Conservation (phyloP, 2,113 vertebrate species). For the Pao palembangensis region DNA sequence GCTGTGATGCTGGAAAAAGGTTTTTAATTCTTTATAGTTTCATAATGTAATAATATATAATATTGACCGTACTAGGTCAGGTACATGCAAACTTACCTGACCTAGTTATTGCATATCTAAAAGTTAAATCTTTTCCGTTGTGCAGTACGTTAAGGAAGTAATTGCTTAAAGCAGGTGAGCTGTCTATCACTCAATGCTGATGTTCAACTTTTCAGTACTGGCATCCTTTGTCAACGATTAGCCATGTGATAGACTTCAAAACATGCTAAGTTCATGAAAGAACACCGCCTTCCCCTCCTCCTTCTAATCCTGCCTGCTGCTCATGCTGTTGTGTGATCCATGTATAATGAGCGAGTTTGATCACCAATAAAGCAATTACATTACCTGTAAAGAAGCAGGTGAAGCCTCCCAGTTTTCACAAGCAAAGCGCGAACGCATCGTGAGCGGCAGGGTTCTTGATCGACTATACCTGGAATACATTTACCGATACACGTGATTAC, state of each 20-base stretch:
- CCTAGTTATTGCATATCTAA: too few species aligned
- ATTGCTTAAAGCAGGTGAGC: constrained; percentile 42
- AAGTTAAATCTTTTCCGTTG: too few species aligned
- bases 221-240: constrained; percentile 57
- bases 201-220: constrained; percentile 36
- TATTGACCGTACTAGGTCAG: too few species aligned
- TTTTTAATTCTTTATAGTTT: too few species aligned
- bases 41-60: too few species aligned
- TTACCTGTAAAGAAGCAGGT: constrained; percentile 46
- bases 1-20: too few species aligned
- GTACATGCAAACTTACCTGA: too few species aligned
- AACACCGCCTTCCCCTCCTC: constrained; percentile 58
- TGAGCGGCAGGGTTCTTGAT: too few species aligned
- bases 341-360: constrained; percentile 67
- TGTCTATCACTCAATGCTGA: constrained; percentile 45
- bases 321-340: constrained; percentile 59
- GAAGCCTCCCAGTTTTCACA: too few species aligned
- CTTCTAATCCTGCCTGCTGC: constrained; percentile 66
- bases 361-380: constrained; percentile 60
- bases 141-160: constrained; percentile 2
- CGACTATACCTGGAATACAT: too few species aligned
- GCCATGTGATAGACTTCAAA: constrained; percentile 40
- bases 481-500: too few species aligned
- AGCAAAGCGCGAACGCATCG: too few species aligned
- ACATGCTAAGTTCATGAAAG: constrained; percentile 39